Conservation (phyloP, 2,797 vertebrate species). For the Bovichtus diacanthus region DNA sequence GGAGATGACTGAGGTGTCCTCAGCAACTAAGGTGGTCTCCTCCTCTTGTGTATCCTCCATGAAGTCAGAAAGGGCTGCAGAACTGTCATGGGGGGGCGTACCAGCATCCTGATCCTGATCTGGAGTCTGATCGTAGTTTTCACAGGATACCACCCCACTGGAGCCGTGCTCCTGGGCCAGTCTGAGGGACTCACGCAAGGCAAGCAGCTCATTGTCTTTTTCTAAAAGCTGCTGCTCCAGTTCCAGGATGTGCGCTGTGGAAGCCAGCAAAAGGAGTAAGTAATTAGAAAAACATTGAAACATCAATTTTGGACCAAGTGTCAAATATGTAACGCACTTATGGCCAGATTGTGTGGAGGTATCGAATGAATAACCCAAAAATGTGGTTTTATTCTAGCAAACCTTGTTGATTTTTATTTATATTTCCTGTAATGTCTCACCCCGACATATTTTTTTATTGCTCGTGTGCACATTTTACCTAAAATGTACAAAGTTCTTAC, state of each 20-base stretch:
- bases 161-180: conserved; percentile 44
- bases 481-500: too few relatives aligned
- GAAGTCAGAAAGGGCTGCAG: conserved; percentile 50
- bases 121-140: conserved; percentile 33
- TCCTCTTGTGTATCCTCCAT: conserved; percentile 77
- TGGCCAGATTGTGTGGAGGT: too few relatives aligned
- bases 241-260: conserved; percentile 57
- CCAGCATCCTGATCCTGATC: conserved; percentile 35
- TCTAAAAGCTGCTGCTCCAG: conserved; percentile 80
- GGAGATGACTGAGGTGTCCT: conserved; percentile 79
- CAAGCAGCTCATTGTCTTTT: conserved; percentile 76
- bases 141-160: conserved; percentile 31
- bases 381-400: too few relatives aligned
- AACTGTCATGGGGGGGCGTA: conserved; percentile 18
- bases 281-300: not conserved
- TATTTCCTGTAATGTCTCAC: too few relatives aligned
- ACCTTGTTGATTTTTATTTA: too few relatives aligned
- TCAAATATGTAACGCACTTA: too few relatives aligned
- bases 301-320: too few relatives aligned
- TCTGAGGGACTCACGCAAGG: conserved; percentile 70
- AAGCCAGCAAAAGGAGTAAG: conserved; percentile 16
- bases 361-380: too few relatives aligned
- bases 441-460: too few relatives aligned
- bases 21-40: conserved; percentile 82
- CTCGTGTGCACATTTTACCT: too few relatives aligned